phyloP scores from a whole-genome alignment of 2,797 vertebrate genomes.

The Tadarida brasiliensis region DNA sequence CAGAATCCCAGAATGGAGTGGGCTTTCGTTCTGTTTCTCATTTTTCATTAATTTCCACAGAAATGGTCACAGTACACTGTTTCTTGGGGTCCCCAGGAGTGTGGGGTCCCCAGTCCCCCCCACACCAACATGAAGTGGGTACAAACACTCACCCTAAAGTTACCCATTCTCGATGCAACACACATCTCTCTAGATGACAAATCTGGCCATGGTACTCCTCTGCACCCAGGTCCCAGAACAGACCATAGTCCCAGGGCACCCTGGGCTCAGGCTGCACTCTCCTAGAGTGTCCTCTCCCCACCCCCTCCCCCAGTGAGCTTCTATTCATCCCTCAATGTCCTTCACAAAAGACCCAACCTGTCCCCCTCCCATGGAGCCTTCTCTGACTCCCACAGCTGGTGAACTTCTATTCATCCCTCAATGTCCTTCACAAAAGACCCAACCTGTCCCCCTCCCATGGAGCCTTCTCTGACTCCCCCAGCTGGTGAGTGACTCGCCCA shows the following conservation, averaged over 20 bases:
- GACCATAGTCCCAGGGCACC: background rate
- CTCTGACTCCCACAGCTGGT: background rate
- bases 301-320: background rate
- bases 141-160: background rate
- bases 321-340: background rate
- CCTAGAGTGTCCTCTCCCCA: rapidly evolving
- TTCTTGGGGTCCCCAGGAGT: background rate
- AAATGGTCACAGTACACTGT: background rate
- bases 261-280: background rate
- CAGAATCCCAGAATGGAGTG: too few species aligned
- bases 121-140: too few species aligned
- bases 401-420: background rate
- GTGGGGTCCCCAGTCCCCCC: background rate
- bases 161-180: rapidly evolving
- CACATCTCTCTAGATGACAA: rapidly evolving
- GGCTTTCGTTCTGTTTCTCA: rapidly evolving
- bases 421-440: background rate
- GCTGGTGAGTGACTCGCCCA: rapidly evolving
- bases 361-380: rapidly evolving
- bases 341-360: background rate
- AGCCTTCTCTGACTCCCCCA: background rate
- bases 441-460: rapidly evolving
- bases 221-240: background rate
- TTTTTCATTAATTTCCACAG: too few species aligned
- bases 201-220: rapidly evolving